Percentiles rank a stretch among this genome's conserved stretches.
phyloP scores from a whole-genome alignment of 2,113 vertebrate genomes.

The Hydrolagus affinis region DNA sequence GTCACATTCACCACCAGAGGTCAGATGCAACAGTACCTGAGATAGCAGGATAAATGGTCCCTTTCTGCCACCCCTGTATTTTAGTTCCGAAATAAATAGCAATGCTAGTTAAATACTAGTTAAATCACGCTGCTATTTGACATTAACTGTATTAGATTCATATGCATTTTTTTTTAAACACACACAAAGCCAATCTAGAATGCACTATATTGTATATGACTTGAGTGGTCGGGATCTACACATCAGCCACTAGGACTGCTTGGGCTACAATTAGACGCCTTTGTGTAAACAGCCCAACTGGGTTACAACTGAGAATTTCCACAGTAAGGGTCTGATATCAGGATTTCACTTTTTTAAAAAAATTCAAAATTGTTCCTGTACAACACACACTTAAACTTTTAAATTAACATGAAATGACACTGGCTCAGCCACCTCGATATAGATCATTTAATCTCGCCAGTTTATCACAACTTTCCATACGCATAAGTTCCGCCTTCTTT shows the following conservation, averaged over 20 bases:
- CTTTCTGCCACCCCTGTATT: no score
- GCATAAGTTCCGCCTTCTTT: conserved; percentile 84
- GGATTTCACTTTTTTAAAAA: conserved; percentile 5
- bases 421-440: conserved; percentile 77
- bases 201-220: conserved; percentile 30
- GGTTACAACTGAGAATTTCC: neutral
- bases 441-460: conserved; percentile 83
- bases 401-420: neutral
- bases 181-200: conserved; percentile 26
- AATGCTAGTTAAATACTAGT: neutral
- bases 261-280: neutral
- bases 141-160: neutral
- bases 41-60: no score
- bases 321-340: neutral
- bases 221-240: neutral
- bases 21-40: no score
- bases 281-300: neutral
- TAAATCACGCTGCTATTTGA: neutral
- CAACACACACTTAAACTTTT: neutral
- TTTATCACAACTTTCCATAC: conserved; percentile 94
- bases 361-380: conserved; percentile 5
- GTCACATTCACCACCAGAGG: no score
- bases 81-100: neutral
- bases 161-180: conserved; percentile 15
- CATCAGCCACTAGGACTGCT: neutral